These are phyloP conservation scores for Natator depressus DNA, from an alignment of 2,113 vertebrate genomes.

Conservation along the genomic window DNA sequence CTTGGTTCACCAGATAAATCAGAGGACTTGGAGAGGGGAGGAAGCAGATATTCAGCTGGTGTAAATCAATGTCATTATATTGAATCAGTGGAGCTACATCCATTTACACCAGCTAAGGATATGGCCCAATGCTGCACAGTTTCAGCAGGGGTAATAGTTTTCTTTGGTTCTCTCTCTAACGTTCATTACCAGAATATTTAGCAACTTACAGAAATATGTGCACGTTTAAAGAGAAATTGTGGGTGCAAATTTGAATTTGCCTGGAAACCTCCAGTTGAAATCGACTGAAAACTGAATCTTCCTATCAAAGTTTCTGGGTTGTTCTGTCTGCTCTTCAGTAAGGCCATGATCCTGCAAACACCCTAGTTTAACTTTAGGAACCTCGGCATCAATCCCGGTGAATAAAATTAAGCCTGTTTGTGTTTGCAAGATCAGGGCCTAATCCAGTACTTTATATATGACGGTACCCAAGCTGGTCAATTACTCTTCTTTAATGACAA, in stretches of 20 bases:
- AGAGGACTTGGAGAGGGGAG: not conserved
- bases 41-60: not conserved
- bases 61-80: not conserved
- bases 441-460: too few relatives aligned
- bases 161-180: not conserved
- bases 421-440: not conserved
- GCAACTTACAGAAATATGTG: not conserved
- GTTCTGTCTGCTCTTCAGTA: too few relatives aligned
- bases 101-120: not conserved
- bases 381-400: not conserved
- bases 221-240: not conserved
- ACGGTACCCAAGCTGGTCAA: too few relatives aligned
- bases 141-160: not conserved
- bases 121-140: rapidly evolving
- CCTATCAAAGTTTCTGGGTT: too few relatives aligned
- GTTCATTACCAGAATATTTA: not conserved
- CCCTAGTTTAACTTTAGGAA: not conserved
- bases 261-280: too few relatives aligned
- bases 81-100: not conserved
- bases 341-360: not conserved
- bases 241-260: not conserved
- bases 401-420: not conserved
- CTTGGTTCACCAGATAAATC: not conserved
- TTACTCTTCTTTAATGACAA: too few relatives aligned
- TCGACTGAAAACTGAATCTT: too few relatives aligned